Percentiles rank a stretch among this genome's conserved stretches.
These are phyloP conservation scores for Cenopis cana DNA, from an alignment of 2,888 invertebrate species.

Conservation along the genomic window DNA sequence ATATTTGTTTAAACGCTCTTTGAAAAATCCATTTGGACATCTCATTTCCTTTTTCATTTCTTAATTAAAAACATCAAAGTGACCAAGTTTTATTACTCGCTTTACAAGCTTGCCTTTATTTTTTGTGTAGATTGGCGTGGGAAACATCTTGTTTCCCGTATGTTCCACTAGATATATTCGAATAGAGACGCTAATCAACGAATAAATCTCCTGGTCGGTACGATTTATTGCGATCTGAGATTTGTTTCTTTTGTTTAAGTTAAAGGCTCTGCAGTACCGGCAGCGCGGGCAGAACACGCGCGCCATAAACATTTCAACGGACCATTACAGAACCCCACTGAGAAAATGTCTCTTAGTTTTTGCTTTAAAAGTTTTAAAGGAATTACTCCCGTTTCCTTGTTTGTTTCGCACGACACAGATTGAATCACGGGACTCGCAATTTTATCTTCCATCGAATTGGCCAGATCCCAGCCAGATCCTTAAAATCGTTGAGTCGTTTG, in stretches of 20 bases:
- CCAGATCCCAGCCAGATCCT: constrained; percentile 32
- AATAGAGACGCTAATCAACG: constrained; percentile 73
- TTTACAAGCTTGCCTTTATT: constrained; percentile 31
- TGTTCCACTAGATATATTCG: constrained; percentile 48
- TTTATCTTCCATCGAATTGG: constrained; percentile 26
- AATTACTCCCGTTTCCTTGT: constrained; percentile 66
- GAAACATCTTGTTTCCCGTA: constrained; percentile 20
- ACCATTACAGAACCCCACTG: constrained; percentile 68
- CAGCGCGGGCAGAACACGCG: constrained; percentile 36
- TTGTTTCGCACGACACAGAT: constrained; percentile 55
- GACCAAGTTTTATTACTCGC: constrained; percentile 25
- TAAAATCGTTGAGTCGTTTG: constrained; percentile 16
- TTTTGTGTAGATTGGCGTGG: constrained; percentile 4
- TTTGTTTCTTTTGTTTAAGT: constrained; percentile 63
- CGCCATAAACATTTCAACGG: constrained; percentile 77
- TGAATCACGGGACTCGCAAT: constrained; percentile 45
- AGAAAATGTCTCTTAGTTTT: constrained; percentile 71
- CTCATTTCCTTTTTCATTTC: constrained; percentile 31
- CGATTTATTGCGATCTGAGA: constrained; percentile 74
- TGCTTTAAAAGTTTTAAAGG: constrained; percentile 69
- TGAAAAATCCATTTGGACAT: constrained; percentile 30
- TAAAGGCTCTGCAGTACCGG: constrained; percentile 35
- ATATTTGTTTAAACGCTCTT: constrained; percentile 36
- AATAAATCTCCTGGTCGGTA: constrained; percentile 67
- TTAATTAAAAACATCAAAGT: constrained; percentile 43